Evolutionary conservation across 2,888 invertebrate species (phyloP), one percentile per base, ranked within the genome.

Genomic region (Ennomos fuscantarius): DNA sequence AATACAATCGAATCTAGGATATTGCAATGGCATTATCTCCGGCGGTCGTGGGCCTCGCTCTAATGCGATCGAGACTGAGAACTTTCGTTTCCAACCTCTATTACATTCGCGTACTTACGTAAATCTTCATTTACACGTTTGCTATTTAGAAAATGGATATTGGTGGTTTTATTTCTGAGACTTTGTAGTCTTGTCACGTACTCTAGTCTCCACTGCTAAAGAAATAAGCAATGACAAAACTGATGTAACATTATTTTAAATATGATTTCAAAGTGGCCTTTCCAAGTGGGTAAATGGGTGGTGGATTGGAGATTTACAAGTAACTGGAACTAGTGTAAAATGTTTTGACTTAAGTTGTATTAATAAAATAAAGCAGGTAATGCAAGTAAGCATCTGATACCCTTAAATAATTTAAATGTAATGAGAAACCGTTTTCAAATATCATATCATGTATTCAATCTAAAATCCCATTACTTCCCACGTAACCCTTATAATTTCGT

Each of bases 1-100:
- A 89, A 91, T 90, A 91, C 91, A 90, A 92, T 92, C 89, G 84
- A 86, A 90, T 89, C 86, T 78, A 73, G 84, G 83, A 84, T 89
- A 89, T 89, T 89, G 90, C 89, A 87, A 86, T 87, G 86, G 89
- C 88, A 90, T 91, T 92, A 92, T 90, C 89, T 88, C 78, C 77
- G 72, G 63, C 76, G 49, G 53, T 59, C 78, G 82, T 79, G 80
- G 82, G 79, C 82, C 76, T 74, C 68, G 73, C 80, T 87, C 83
- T 87, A 87, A 87, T 86, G 84, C 85, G 84, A 86, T 86, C 77
- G 72, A 70, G 69, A 74, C 79, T 79, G 79, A 84, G 83, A 85
- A 84, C 81, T 84, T 83, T 83, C 74, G 69, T 79, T 78, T 70
- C 69, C 71, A 69, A 72, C 48, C 51, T 52, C 70, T 62, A 62